Base-by-base conservation (phyloP, 2,113 vertebrate species). In the Solea solea region DNA sequence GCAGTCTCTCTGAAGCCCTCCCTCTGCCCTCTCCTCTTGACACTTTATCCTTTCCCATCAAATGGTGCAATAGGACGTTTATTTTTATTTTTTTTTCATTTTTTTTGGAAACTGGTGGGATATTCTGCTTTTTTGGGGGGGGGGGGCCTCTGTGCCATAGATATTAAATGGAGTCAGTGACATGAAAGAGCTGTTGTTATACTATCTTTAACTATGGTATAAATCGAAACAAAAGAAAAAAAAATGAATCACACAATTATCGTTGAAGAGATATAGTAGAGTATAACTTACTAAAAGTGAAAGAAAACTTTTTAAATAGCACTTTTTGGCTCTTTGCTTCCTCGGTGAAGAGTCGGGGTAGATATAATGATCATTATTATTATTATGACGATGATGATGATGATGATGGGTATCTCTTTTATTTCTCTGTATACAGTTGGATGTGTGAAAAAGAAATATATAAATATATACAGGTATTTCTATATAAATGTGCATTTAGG, bases 311-410 rank as follows among this genome's bases (percentile, higher is more conserved):
- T 89, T 94, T 91, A 82, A 92, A 93, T 94, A 94, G 94, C 92
- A 94, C 92, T 92, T 93, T 92, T 92, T 90, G 90, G 88, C 91
- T 93, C 92, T 93, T 92, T 90, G 91, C 91, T 90, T 91, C 82
- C 89, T 87, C 42, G 71, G 88, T 82, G 79, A 89, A 91, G 91
- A 93, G 90, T 82, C 78, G 88, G 90, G 91, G 76, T 92, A 90
- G 85, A 90, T 84, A 85, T 87, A 81, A 89, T 84, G 80, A 86
- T 45, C 11, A 45, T 45, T 45, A 12, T 45, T 45, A 48, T 48
- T 11, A 48, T 12, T 14, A 48, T 48, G 21, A 21, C 21, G 21
- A 21, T 21, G 21, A 21, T 21, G 21, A 21, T 21, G 3, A 46
- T 11, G 13, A 46, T 46, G 45, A 48, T 90, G 90, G 90, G 88